These are phyloP conservation scores for Cinclus mexicanus DNA, from an alignment of 2,113 vertebrate species.

Conservation along the genomic window DNA sequence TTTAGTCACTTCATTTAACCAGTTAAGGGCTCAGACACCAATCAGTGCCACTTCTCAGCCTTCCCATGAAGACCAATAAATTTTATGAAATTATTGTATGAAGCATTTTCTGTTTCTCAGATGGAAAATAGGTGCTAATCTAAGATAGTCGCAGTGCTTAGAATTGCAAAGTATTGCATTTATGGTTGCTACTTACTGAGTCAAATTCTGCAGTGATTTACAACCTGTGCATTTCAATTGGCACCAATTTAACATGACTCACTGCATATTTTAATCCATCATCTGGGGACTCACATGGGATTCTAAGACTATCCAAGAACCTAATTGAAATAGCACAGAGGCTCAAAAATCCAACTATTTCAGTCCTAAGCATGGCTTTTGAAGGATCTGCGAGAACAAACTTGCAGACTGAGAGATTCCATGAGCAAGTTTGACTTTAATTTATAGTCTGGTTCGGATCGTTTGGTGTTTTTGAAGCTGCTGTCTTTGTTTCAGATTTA, in stretches of 20 bases:
- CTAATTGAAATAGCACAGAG: background rate
- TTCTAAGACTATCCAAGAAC: slow-evolving; percentile 29
- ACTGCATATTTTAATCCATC: slow-evolving; percentile 55
- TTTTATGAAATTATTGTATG: background rate
- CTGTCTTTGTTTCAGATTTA: background rate
- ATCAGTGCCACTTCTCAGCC: background rate
- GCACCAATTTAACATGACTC: slow-evolving; percentile 51
- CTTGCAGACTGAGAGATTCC: background rate
- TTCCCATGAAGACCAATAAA: background rate
- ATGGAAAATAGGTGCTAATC: background rate
- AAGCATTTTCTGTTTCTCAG: background rate
- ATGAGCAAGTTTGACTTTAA: background rate
- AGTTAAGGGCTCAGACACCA: background rate
- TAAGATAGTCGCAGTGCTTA: slow-evolving; percentile 13
- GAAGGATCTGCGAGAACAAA: background rate
- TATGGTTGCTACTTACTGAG: slow-evolving; percentile 43
- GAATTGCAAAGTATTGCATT: slow-evolving; percentile 50
- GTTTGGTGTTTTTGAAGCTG: background rate
- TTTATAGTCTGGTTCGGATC: background rate
- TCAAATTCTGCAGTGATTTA: slow-evolving; percentile 60
- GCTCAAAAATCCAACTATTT: slow-evolving; percentile 13
- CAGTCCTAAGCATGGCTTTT: background rate
- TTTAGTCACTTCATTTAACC: background rate
- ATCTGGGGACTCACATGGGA: slow-evolving; percentile 35
- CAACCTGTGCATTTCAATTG: slow-evolving; percentile 52